Base-by-base conservation (phyloP, 2,113 vertebrate genomes). In the Tragelaphus imberbis region DNA sequence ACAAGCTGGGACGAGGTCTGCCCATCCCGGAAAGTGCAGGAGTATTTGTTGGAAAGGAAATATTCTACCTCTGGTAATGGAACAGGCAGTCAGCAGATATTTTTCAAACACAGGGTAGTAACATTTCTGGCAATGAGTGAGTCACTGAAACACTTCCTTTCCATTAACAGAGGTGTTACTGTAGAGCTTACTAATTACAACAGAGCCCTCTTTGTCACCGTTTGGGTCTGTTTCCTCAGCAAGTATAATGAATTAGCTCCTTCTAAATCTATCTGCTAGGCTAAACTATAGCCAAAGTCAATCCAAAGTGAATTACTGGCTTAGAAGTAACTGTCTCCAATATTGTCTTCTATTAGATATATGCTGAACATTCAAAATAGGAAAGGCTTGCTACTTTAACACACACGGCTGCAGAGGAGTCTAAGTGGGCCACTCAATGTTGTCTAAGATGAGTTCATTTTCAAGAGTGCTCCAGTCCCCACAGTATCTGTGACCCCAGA, bases 151-250 rank as follows among this genome's bases (percentile, higher is more conserved):
- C 63, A 98, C 91, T 97, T 97, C 97, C 95, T 95, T 94, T 88
- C 91, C 90, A 97, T 97, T 95, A 93, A 95, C 97, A 97, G 97
- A 97, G 96, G 97, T 97, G 97, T 95, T 96, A 97, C 96, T 96
- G 96, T 96, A 85, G 49, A 91, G 86, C 11, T 6, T 44, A 56
- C 87, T 96, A 95, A 95, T 94, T 82, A 89, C 88, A 95, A 98
- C 97, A 97, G 68, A 97, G 87, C n/a, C 5, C 40, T 84, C 96
- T 96, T 95, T 98, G 97, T 97, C 90, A 7, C 36, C 40, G 44
- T 77, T 51, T 13, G 28, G 80, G 77, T 82, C 85, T 95, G 55
- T 89, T 97, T 63, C 82, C 36, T 93, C 33, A 80, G 79, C 56
- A 88, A 96, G 71, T 16, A 30, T 65, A 89, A 89, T 88, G 92